Evolutionary conservation across 2,888 invertebrate genomes (phyloP), one percentile per base, ranked within the genome.

Genomic region (Drosophila picticornis): DNA sequence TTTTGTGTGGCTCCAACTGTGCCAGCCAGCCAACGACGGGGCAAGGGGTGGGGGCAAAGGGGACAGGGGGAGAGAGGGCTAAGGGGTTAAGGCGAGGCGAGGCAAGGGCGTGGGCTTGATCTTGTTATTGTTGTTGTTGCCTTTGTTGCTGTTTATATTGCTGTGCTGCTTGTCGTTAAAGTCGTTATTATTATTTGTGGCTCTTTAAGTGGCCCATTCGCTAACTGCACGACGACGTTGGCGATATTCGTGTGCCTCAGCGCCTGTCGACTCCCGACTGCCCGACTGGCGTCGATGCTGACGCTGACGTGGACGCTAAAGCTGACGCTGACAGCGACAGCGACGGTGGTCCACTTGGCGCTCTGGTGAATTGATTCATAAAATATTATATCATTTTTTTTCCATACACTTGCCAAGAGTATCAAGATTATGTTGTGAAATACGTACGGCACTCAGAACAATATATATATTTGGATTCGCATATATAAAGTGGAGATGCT

Each of bases 131-230:
- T 46, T 65, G 62, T 63, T 81, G 76, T 36, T 67, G 64, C 56
- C 64, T 67, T 67, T 55, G 32, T 55, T 57, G 55, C 38, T 56
- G 36, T 56, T 55, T 55, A 55, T 70, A 66, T 71, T 77, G 72
- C 72, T 84, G 72, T 80, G 79, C 80, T 85, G 77, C 85, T 88
- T 88, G 88, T 86, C 88, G 88, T 88, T 86, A 84, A 83, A 84
- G 89, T 88, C 80, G 90, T 88, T 88, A 84, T 90, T 87, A 87
- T 87, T 87, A 87, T 87, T 87, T 87, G 90, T 87, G 87, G 90
- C 90, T 89, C 87, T 87, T 87, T 87, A 87, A 87, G 87, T 87
- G 87, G 87, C 90, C 84, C 87, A 90, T 90, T 90, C 90, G 90
- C 87, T 87, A 90, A 87, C 90, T 90, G 89, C 85, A 89, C 90